Base-by-base conservation (phyloP, 2,888 invertebrate species). In the Rosalia funebris region DNA sequence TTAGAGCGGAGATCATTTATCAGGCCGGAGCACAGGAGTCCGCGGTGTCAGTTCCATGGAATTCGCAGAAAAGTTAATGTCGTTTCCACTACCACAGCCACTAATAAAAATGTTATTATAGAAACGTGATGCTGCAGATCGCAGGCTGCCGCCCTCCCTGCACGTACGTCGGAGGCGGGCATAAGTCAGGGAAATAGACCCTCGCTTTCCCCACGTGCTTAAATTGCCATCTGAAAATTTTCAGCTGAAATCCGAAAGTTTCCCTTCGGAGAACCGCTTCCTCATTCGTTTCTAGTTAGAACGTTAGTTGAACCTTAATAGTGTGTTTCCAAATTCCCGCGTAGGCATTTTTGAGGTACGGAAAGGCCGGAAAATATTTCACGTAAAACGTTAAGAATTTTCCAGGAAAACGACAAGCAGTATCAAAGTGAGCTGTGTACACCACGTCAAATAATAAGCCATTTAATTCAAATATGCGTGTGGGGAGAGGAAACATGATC, bases 21-120 rank as follows among this genome's bases (percentile, higher is more conserved):
- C 75, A 77, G 71, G 41, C 60, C 56, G 72, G 74, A 74, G 77
- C 75, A 74, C 71, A 59, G 70, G 71, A 74, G 75, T 73, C 72
- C 71, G 69, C 67, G 68, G 70, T 74, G 75, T 74, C 75, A 75
- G n/a, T n/a, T n/a, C n/a, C n/a, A n/a, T n/a, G 73, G 73, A 73
- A 72, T 76, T 78, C 75, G 74, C 72, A 70, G 74, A 67, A 70
- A 76, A 76, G 73, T 77, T 78, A 78, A 78, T 78, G 78, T 77
- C 79, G 75, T 77, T 75, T 74, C 73, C 76, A 73, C 73, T 73
- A 71, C 75, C 71, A 71, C 73, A 72, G 75, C 73, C 75, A 71
- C 77, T 78, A 78, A 78, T 79, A 78, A 79, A 79, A 79, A 78
- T 76, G 78, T 79, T 78, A 79, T 79, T 78, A 79, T 75, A 73